A percentile compares a stretch with the other conserved stretches of the same genome.
phyloP scores from a whole-genome alignment of 2,797 vertebrate genomes.

The Okamejei kenojei region DNA sequence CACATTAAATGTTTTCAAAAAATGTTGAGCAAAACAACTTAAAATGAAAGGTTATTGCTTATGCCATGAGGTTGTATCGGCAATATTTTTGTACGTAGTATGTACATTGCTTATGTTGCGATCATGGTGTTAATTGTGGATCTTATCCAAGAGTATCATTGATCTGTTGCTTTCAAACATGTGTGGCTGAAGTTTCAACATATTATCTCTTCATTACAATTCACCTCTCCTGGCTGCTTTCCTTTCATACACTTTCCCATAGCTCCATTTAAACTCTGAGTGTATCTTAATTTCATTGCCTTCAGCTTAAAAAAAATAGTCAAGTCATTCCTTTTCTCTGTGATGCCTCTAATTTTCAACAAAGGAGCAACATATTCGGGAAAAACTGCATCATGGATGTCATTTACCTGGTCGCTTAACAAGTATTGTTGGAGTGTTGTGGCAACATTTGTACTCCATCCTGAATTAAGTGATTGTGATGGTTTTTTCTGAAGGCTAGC shows the following conservation, averaged over 20 bases:
- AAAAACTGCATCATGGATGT: background rate
- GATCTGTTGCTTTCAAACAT: background rate
- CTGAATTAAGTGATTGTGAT: background rate
- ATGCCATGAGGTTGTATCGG: background rate
- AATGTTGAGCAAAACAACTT: background rate
- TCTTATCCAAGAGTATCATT: background rate
- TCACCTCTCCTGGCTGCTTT: background rate
- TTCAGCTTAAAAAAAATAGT: background rate
- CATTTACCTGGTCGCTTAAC: background rate
- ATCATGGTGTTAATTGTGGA: background rate
- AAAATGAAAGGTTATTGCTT: background rate
- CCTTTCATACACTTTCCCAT: background rate
- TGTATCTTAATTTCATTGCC: background rate
- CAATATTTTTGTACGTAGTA: background rate
- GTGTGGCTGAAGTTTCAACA: background rate
- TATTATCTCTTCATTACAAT: background rate
- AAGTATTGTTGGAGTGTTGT: background rate
- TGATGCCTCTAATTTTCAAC: background rate
- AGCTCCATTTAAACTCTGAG: background rate
- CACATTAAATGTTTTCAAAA: background rate
- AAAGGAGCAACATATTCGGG: too few species aligned
- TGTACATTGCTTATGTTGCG: too few species aligned
- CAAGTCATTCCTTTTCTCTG: background rate
- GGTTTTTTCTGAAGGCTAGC: background rate
- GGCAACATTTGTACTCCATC: background rate